These are phyloP conservation scores for Acanthiza pusilla DNA, from an alignment of 2,797 vertebrate species.

Conservation along the genomic window DNA sequence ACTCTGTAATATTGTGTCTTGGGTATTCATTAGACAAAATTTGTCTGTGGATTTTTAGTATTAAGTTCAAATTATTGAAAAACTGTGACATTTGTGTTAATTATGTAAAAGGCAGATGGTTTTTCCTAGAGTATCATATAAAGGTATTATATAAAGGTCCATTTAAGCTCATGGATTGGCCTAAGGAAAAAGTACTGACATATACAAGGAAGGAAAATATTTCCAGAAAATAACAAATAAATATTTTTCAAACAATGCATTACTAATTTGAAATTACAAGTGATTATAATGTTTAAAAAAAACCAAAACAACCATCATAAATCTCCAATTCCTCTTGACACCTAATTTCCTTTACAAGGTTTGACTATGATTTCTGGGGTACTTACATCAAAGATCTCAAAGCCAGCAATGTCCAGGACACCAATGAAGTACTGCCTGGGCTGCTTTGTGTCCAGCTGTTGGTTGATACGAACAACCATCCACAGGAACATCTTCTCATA, in stretches of 20 bases:
- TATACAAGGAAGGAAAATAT: neutral
- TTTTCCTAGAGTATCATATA: neutral
- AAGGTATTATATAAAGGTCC: neutral
- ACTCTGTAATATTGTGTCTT: neutral
- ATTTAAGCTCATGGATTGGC: neutral
- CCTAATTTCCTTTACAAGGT: neutral
- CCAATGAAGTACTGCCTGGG: conserved; percentile 83
- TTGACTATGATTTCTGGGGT: neutral
- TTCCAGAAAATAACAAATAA: neutral
- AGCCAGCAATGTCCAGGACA: conserved; percentile 82
- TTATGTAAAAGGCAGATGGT: neutral
- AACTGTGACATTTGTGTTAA: neutral
- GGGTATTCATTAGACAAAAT: neutral
- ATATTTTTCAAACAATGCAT: neutral
- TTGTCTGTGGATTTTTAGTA: neutral
- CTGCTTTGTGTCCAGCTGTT: conserved; percentile 83
- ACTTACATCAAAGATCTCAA: conserved; percentile 38
- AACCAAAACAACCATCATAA: neutral
- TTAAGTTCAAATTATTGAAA: neutral
- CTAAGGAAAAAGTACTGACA: neutral
- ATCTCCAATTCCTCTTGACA: neutral
- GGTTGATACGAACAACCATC: conserved; percentile 85
- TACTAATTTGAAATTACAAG: neutral
- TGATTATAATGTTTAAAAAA: neutral
- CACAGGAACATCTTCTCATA: conserved; percentile 82